Evolutionary conservation across 2,113 vertebrate genomes (phyloP).

Genomic region (Pteropus alecto): DNA sequence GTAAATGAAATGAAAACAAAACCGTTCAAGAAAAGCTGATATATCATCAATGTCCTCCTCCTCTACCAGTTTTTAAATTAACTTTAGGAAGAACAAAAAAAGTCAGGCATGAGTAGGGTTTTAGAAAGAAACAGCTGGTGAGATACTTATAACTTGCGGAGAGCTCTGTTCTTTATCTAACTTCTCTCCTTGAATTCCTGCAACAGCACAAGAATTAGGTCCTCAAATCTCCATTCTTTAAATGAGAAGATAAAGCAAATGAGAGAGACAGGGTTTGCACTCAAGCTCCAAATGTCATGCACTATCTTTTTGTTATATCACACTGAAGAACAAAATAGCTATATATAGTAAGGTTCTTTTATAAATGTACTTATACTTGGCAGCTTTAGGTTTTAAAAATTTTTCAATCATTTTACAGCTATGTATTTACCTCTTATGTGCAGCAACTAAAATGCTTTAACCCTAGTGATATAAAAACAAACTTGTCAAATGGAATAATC

Average conservation of each 20-base stretch:
- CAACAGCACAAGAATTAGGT: background rate
- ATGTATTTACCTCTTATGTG: background rate
- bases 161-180: background rate
- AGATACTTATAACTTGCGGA: background rate
- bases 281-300: background rate
- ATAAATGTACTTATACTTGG: background rate
- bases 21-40: background rate
- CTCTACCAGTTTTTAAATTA: background rate
- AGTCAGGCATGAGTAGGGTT: fast-evolving
- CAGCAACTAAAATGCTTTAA: background rate
- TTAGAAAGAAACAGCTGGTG: background rate
- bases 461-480: background rate
- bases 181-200: background rate
- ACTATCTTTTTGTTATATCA: background rate
- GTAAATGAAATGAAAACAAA: background rate
- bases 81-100: background rate
- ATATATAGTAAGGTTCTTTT: background rate
- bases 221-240: background rate
- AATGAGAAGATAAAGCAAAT: background rate
- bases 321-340: background rate
- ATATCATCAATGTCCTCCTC: background rate
- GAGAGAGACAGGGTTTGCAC: background rate
- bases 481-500: background rate
- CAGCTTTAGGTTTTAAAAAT: background rate
- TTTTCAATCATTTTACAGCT: background rate